Conservation (phyloP, 2,888 invertebrate species). For the Epistrophella euchroma region DNA sequence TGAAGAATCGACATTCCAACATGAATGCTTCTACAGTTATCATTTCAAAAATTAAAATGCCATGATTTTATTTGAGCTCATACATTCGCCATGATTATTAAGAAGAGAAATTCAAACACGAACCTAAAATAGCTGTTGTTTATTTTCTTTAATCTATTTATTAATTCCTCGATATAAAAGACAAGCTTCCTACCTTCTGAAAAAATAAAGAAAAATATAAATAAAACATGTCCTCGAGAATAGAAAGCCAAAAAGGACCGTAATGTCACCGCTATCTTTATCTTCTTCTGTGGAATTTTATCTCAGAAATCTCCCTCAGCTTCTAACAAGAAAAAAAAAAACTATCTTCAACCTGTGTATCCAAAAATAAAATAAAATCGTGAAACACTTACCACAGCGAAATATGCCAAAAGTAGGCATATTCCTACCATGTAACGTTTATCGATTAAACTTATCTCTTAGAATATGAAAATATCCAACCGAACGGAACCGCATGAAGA, state of each 20-base stretch:
- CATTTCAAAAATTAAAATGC: neutral
- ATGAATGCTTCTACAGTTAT: neutral
- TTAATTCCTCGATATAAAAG: conserved; percentile 65
- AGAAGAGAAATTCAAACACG: conserved; percentile 24
- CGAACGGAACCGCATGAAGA: conserved; percentile 24
- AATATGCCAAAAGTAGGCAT: conserved; percentile 40
- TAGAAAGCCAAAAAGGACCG: conserved; percentile 35
- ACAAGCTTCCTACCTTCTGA: conserved; percentile 29
- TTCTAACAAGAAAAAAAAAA: neutral
- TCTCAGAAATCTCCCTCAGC: conserved; percentile 38
- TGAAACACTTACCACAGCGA: conserved; percentile 63
- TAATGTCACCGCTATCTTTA: conserved; percentile 67
- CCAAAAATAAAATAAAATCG: conserved; percentile 26
- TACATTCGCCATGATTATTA: neutral
- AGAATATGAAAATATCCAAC: conserved; percentile 48
- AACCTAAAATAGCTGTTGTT: conserved; percentile 14
- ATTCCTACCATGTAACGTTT: conserved; percentile 41
- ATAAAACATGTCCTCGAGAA: conserved; percentile 68
- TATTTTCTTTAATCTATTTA: conserved; percentile 55
- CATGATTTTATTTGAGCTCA: neutral
- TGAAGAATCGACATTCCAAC: neutral
- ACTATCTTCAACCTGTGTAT: conserved; percentile 31
- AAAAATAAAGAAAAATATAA: conserved; percentile 48
- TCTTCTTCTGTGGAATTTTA: conserved; percentile 61
- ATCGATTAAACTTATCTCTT: conserved; percentile 61